Evolutionary conservation across 1,140 invertebrate genomes (phyloP), one percentile per base, ranked within the genome.

Genomic region (Lethocerus indicus): DNA sequence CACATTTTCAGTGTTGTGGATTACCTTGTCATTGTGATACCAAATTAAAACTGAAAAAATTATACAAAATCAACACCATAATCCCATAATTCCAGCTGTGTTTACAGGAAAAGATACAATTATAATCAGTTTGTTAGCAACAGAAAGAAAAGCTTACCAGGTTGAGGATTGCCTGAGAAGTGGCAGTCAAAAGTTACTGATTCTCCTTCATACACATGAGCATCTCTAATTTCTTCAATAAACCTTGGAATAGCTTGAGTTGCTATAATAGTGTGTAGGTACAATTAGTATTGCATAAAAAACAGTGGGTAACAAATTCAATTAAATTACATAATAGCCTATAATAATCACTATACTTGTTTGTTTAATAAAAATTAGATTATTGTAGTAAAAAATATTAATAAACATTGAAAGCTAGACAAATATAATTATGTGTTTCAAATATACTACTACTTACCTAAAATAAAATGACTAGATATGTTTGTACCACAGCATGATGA

Each of bases 11-110:
- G 78, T 76, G 51, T 75, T 79, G 59, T 75, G 72, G 50, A 92
- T 69, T 51, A 85, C 67, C 64, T 83, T 81, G 58, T 85, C 83
- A 61, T 91, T 79, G 62, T 82, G 82, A 64, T 85, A 91, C 90
- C 90, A 96, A 56, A 83, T 77, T 53, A 93, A 77, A 70, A 86
- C 83, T 81, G 64, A 50, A 74, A 69, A 55, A 55, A 53, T 21
- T 20, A 12, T 41, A 41, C 13, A 41, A 12, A 41, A 14, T 13
- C 7, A 41, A 12, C 18, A 41, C 7, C 7, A 14, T 41, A 14
- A n/a, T n/a, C n/a, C n/a, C n/a, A n/a, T n/a, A n/a, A n/a, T n/a
- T n/a, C n/a, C n/a, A n/a, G n/a, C n/a, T n/a, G n/a, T n/a, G n/a
- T n/a, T n/a, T n/a, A n/a, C n/a, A n/a, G n/a, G n/a, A n/a, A n/a